Base-by-base conservation (phyloP, 2,888 invertebrate genomes). In the Trilocha varians region DNA sequence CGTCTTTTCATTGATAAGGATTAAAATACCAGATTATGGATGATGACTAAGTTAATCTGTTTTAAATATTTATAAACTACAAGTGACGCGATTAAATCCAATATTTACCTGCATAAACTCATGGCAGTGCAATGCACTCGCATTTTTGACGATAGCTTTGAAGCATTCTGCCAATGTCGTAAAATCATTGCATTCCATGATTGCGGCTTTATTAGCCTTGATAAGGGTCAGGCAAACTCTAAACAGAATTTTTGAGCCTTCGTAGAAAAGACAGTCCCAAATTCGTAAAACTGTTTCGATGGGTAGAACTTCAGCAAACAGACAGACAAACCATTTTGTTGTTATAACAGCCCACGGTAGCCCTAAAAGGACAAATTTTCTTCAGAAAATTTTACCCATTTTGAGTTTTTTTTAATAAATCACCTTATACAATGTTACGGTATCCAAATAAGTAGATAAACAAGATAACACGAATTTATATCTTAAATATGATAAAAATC, bases 241-340 rank as follows among this genome's bases (percentile, higher is more conserved):
- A 70, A 98, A 95, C 52, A 98, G 85, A 54, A 98, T 92, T 83
- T 97, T 97, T 45, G 93, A 94, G 35, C 98, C 98, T 78, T 98
- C 98, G 58, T 93, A 93, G 82, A 98, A 97, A 45, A 98, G 82
- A 65, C 97, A 96, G 77, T 98, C 98, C 97, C 98, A 98, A 77
- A 98, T 93, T 62, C 98, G 88, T 15, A 97, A 85, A 34, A 97
- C 96, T 5, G 98, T 98, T 90, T 98, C 97, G 44, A 94, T 92
- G 1, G 97, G 97, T 46, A 98, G 87, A 41, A 97, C 96, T 87
- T 98, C 97, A 40, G 95, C 94, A 78, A 93, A 97, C 39, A 97
- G 86, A 68, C 97, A 98, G 57, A 98, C 93, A 70, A 98, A 97
- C 97, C 97, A 98, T 82, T 97, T 98, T 44, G 96, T 96, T 17